Base-by-base conservation (phyloP, 2,888 invertebrate species). In the Acleris sparsana region DNA sequence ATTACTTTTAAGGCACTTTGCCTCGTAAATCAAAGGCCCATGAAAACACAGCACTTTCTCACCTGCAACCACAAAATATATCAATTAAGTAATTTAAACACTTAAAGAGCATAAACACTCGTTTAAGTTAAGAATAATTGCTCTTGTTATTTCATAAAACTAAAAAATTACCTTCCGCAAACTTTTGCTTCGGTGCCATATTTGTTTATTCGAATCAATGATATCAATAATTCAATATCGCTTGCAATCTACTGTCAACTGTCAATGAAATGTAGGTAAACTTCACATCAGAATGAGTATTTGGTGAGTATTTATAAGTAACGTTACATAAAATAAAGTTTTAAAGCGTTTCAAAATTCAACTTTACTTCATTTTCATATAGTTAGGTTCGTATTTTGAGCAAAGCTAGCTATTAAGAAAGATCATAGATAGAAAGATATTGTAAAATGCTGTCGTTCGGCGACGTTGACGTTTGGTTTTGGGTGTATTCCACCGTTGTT, bases 21-120 rank as follows among this genome's bases (percentile, higher is more conserved):
- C 99, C 93, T 99, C 99, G 85, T 99, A 99, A 73, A 99, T 96
- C 33, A 99, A 93, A 3, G 98, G 98, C 0, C 99, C 99, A 87
- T 99, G 99, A 83, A 98, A 99, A 87, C 99, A 99, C 33, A 99
- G 89, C 9, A 99, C 98, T 83, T 96, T 97, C 87, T 97, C 97
- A 68, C 97, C 97, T 97, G 83, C 69, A 93, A 93, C 69, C 64
- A 67, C 58, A 62, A 60, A 33, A 64, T 59, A 68, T 51, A 6
- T 7, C 18, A 17, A 13, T 58, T 53, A 55, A 5, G 39, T 13
- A 39, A 61, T 57, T 53, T 5, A 20, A 1, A 18, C 5, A 13
- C 9, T 49, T 9, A 17, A 7, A 20, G 7, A 18, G 2, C 49
- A 6, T 17, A 17, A 16, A 46, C 16, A 46, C 46, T 46, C 7